phyloP scores from a whole-genome alignment of 2,888 invertebrate genomes.

The Pristionchus exspectatus region DNA sequence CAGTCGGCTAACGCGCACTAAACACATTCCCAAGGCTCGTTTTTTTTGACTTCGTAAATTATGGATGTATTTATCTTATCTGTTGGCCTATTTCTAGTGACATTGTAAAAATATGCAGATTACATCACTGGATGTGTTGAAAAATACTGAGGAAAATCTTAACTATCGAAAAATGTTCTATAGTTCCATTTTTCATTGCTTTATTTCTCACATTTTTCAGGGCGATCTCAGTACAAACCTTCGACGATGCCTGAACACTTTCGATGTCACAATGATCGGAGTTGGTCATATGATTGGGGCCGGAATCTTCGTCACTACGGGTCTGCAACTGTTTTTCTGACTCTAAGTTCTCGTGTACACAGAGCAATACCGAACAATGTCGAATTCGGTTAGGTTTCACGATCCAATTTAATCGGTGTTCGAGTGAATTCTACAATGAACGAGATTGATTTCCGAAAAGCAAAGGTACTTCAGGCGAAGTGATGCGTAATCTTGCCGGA shows the following conservation, averaged over 20 bases:
- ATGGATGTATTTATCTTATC: no score
- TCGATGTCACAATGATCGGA: slow-evolving; percentile 87
- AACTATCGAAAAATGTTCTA: no score
- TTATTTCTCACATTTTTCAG: not conserved
- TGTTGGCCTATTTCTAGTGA: no score
- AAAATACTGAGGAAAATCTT: no score
- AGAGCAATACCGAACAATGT: no score
- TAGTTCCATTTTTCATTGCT: no score
- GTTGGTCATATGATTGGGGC: slow-evolving; percentile 96
- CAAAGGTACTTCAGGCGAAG: slow-evolving; percentile 84
- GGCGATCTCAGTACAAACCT: slow-evolving; percentile 57
- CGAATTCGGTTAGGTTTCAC: not conserved
- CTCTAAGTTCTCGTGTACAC: no score
- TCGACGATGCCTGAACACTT: slow-evolving; percentile 60
- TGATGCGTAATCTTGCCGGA: slow-evolving; percentile 89
- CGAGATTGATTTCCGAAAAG: not conserved
- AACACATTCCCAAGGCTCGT: slow-evolving; percentile 27
- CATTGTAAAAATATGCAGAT: no score
- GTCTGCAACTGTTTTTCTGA: slow-evolving; percentile 56
- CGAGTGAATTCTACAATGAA: not conserved
- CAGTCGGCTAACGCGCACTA: not conserved
- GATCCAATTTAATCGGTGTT: not conserved
- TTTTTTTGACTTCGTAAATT: no score
- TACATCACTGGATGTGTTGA: no score
- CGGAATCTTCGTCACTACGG: slow-evolving; percentile 90